A percentile compares a stretch with the other conserved stretches of the same genome.
Conservation (phyloP, 2,113 vertebrate species). For the Stigmatopora argus region DNA sequence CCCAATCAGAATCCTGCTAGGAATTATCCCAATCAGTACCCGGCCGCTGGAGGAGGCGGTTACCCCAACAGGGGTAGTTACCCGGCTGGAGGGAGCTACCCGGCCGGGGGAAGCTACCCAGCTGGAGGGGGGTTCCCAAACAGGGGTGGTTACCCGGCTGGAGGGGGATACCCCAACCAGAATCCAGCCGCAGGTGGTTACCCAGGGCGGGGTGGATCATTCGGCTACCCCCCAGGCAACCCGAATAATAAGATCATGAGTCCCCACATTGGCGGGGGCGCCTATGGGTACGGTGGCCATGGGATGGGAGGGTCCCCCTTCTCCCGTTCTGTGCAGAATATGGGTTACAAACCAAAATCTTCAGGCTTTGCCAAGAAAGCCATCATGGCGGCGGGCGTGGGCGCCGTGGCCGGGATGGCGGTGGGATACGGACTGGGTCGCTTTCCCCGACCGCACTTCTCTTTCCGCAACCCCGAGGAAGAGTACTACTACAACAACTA, state of each 20-base stretch:
- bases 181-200: slow-evolving; percentile 33
- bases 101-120: slow-evolving; percentile 24
- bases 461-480: slow-evolving; percentile 62
- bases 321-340: slow-evolving; percentile 54
- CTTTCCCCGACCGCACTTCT: slow-evolving; percentile 67
- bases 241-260: slow-evolving; percentile 72
- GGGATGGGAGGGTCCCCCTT: slow-evolving; percentile 68
- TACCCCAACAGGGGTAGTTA: slow-evolving; percentile 24
- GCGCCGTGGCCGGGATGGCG: slow-evolving; percentile 69
- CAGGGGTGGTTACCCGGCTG: slow-evolving; percentile 49
- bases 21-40: slow-evolving; percentile 28
- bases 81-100: slow-evolving; percentile 18
- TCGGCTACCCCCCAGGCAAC: slow-evolving; percentile 68
- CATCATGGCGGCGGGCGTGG: slow-evolving; percentile 68
- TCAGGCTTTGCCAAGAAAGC: slow-evolving; percentile 70
- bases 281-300: slow-evolving; percentile 51
- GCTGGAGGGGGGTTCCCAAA: slow-evolving; percentile 7
- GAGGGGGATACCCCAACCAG: slow-evolving; percentile 34
- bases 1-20: slow-evolving; percentile 35
- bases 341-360: slow-evolving; percentile 62
- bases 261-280: slow-evolving; percentile 62
- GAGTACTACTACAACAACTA: slow-evolving; percentile 71
- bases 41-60: slow-evolving; percentile 13
- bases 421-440: slow-evolving; percentile 69
- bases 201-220: slow-evolving; percentile 48